Evolutionary conservation across 2,113 vertebrate genomes (phyloP).

Genomic region (Glaucomys volans): DNA sequence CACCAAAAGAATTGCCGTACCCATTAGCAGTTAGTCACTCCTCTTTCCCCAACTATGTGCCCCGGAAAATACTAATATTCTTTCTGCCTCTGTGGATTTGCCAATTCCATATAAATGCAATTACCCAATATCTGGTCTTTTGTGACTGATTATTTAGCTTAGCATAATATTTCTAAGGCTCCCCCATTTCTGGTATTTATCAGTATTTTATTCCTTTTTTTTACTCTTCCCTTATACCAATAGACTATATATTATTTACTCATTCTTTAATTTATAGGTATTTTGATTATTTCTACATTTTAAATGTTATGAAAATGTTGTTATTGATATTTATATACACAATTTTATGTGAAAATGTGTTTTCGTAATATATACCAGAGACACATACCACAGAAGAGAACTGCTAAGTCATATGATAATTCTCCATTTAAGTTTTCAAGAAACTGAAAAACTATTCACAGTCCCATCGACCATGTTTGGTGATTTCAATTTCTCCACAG

Average conservation of each 20-base stretch:
- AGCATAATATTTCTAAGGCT: not conserved
- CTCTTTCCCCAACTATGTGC: too few relatives aligned
- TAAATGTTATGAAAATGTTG: not conserved
- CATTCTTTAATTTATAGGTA: not conserved
- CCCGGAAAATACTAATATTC: not conserved
- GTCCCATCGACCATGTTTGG: not conserved
- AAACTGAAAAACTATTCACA: not conserved
- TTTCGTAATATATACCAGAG: not conserved
- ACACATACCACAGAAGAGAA: not conserved
- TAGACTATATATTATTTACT: not conserved
- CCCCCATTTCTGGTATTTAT: not conserved
- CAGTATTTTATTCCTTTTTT: not conserved
- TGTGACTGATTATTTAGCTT: not conserved
- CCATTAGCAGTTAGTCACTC: not conserved
- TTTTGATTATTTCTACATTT: not conserved
- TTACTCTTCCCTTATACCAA: not conserved
- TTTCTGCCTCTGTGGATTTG: not conserved
- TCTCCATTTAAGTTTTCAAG: conserved; percentile 19
- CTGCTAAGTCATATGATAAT: not conserved
- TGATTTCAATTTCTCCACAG: not conserved
- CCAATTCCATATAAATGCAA: not conserved
- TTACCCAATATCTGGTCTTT: not conserved
- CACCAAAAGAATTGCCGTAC: not conserved
- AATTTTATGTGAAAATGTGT: not conserved
- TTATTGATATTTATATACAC: not conserved